These are phyloP conservation scores for Platycercus adscitus DNA, from an alignment of 2,113 vertebrate genomes.

Conservation along the genomic window DNA sequence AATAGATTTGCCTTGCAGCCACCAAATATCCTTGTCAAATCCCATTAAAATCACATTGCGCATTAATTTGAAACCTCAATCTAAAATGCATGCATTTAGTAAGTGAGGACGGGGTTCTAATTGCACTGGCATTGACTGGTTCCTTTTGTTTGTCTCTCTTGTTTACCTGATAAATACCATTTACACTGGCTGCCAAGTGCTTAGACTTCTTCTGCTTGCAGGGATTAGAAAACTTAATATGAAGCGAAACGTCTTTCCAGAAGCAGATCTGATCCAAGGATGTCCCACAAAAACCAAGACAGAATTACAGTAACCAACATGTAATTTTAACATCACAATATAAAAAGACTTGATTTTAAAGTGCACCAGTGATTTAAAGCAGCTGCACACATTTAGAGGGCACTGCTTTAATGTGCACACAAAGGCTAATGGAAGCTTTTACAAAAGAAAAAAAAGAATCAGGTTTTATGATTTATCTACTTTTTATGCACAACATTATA, in stretches of 20 bases:
- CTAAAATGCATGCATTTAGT: constrained; percentile 47
- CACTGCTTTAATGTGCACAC: constrained; percentile 53
- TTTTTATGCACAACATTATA: constrained; percentile 79
- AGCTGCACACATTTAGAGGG: constrained; percentile 69
- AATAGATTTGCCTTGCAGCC: constrained; percentile 56
- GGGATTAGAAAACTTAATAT: constrained; percentile 14
- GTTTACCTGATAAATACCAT: constrained; percentile 39
- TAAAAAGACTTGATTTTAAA: constrained; percentile 71
- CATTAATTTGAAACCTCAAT: constrained; percentile 37
- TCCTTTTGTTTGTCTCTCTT: constrained; percentile 31
- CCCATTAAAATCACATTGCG: constrained; percentile 65
- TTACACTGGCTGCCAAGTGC: constrained; percentile 16
- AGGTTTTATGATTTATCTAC: constrained; percentile 83
- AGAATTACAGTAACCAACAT: constrained; percentile 73
- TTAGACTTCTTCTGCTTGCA: constrained; percentile 38
- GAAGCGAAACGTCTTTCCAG: constrained; percentile 54
- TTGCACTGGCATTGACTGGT: constrained; percentile 15
- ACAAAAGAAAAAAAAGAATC: constrained; percentile 70
- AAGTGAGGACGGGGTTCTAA: constrained; percentile 63
- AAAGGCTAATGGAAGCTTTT: constrained; percentile 78
- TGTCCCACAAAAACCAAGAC: constrained; percentile 66
- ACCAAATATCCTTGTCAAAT: constrained; percentile 64
- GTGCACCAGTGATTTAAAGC: constrained; percentile 62
- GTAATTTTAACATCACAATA: constrained; percentile 77
- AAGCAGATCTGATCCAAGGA: constrained; percentile 31